Conservation (phyloP, 1,140 invertebrate genomes). For the Lordiphosa stackelbergi region DNA sequence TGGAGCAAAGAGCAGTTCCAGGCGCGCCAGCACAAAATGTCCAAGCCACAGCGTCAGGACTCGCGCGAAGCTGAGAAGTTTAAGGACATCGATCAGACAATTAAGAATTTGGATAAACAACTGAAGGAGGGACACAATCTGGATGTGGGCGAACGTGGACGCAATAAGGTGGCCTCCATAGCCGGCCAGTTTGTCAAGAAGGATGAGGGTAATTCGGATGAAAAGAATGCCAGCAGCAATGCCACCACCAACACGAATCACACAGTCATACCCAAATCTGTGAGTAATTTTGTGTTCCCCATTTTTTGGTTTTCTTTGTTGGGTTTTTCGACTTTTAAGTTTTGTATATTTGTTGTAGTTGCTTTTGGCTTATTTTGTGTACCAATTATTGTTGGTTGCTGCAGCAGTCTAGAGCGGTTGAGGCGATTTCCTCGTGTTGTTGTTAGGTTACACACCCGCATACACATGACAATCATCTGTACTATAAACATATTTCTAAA, state of each 20-base stretch:
- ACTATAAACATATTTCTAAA: no score
- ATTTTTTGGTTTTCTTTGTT: conserved; percentile 15
- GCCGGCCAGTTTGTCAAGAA: conserved; percentile 87
- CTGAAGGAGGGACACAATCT: conserved; percentile 87
- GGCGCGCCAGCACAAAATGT: conserved; percentile 87
- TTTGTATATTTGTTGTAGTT: conserved; percentile 5
- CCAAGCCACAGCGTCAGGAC: conserved; percentile 81
- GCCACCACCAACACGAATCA: conserved; percentile 49
- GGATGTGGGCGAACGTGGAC: conserved; percentile 82
- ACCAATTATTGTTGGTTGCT: conserved; percentile 9
- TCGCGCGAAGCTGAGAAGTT: conserved; percentile 80
- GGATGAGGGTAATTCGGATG: conserved; percentile 79
- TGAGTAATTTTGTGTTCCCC: conserved; percentile 78
- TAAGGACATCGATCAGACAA: conserved; percentile 87
- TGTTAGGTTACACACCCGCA: conserved; percentile 29
- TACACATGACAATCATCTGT: conserved; percentile 19
- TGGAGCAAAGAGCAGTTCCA: conserved; percentile 93
- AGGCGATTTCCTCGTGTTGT: conserved; percentile 17
- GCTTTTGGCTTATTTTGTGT: conserved; percentile 3
- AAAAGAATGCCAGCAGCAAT: conserved; percentile 74
- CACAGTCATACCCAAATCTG: conserved; percentile 80
- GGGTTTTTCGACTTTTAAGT: neutral
- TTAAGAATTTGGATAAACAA: conserved; percentile 88
- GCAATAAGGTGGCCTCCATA: conserved; percentile 92
- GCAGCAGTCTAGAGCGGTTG: conserved; percentile 15